Evolutionary conservation across 2,113 vertebrate genomes (phyloP).

Genomic region (Oceanites oceanicus): DNA sequence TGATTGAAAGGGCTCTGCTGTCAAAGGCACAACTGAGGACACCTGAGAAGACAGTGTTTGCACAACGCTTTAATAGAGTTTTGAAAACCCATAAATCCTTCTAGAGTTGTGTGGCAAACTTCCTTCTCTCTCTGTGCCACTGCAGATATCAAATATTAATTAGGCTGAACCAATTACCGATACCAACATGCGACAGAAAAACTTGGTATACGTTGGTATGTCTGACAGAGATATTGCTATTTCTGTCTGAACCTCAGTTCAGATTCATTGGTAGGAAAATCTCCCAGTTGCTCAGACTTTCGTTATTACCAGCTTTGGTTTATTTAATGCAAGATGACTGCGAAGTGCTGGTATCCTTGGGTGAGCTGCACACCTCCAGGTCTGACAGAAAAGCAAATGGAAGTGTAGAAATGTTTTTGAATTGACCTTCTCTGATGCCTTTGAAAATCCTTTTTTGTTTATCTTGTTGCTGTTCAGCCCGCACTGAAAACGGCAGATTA

Average conservation of each 20-base stretch:
- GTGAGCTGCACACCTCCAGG: neutral
- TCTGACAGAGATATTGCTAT: neutral
- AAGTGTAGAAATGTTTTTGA: neutral
- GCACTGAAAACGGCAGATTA: neutral
- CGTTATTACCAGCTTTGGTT: neutral
- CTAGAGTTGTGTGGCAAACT: neutral
- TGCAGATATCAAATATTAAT: slow-evolving; percentile 12
- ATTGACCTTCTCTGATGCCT: neutral
- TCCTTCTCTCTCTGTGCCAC: neutral
- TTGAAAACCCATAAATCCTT: slow-evolving; percentile 6
- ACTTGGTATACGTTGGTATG: rapidly evolving
- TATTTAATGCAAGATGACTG: neutral
- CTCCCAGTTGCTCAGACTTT: neutral
- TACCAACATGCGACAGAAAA: neutral
- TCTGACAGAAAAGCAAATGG: neutral
- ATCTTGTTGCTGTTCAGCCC: neutral
- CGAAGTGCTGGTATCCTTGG: neutral
- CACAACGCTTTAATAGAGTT: neutral
- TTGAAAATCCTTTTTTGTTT: neutral
- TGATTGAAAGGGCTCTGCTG: neutral
- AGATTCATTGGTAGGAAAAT: neutral
- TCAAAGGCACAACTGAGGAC: neutral
- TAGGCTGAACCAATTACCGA: neutral
- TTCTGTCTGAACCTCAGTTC: no score
- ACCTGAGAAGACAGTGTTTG: neutral